Base-by-base conservation (phyloP, 2,113 vertebrate genomes). In the Poeciliopsis turrubarensis region DNA sequence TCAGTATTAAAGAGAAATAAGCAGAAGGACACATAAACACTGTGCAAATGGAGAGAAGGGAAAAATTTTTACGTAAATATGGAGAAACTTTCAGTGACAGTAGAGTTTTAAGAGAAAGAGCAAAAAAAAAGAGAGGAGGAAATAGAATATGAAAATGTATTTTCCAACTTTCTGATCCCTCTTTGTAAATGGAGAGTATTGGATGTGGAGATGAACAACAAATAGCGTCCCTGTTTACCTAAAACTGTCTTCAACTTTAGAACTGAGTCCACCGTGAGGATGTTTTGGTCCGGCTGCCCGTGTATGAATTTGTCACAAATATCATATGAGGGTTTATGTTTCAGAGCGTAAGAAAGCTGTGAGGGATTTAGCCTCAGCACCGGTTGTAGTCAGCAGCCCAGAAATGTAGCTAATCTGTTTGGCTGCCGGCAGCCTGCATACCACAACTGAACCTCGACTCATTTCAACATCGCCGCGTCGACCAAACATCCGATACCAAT, bases 401-500 rank as follows among this genome's bases (percentile, higher is more conserved):
- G 82, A 74, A 81, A 80, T 67, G 29, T 5, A 44, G 51, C 34
- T 79, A 86, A 83, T 80, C 84, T 54, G 74, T 79, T 84, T 68
- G 77, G 70, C 44, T 75, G 39, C 65, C n/a, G 15, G 41, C 30
- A 4, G 32, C 54, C 51, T 66, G 66, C 26, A 62, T 26, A 30
- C 71, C 66, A 51, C 51, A 6, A 26, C 54, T 30, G 37, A 60
- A 62, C 37, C 17, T 57, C 7, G 51, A 22, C 51, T 10, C 51
- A 3, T n/a, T 57, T n/a, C 7, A n/a, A 44, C 15, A 5, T 17
- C 41, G 5, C 41, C 15, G 41, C 44, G 5, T 15, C 39, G 39
- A 41, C 39, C 12, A 4, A 15, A 4, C 39, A 25, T 25, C 51
- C 25, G n/a, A n/a, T 7, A 57, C 5, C 9, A n/a, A 9, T 57